These are phyloP conservation scores for Dexiosoma caninum DNA, from an alignment of 2,888 invertebrate genomes.

Conservation along the genomic window DNA sequence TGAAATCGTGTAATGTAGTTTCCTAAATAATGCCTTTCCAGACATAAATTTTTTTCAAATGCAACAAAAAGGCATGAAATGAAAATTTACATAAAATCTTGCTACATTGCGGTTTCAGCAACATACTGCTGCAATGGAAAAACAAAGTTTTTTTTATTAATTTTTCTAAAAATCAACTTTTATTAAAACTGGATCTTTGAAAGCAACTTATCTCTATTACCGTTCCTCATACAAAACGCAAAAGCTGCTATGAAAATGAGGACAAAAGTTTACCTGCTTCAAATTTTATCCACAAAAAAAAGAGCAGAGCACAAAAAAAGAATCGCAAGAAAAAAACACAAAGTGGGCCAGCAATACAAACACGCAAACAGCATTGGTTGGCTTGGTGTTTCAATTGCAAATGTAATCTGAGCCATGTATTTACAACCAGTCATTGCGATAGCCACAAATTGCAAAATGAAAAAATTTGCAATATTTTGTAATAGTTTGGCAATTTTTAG, in stretches of 20 bases:
- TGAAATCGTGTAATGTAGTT: too few species aligned
- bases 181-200: conserved; percentile 25
- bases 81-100: not conserved
- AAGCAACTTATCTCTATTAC: conserved; percentile 42
- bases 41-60: too few species aligned
- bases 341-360: conserved; percentile 37
- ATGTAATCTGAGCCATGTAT: not conserved
- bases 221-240: conserved; percentile 16
- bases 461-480: conserved; percentile 14
- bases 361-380: not conserved
- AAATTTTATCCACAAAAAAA: not conserved
- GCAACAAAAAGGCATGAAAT: not conserved
- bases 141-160: not conserved
- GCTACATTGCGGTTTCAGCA: not conserved
- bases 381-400: not conserved
- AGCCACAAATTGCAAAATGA: conserved; percentile 13
- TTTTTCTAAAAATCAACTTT: conserved; percentile 14
- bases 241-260: conserved; percentile 35
- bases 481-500: conserved; percentile 11
- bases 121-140: not conserved
- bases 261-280: conserved; percentile 48
- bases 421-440: conserved; percentile 13
- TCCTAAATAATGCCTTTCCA: too few species aligned
- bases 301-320: too few species aligned
- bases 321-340: not conserved